A percentile compares a stretch with the other conserved stretches of the same genome.
These are phyloP conservation scores for Hypomecis atomaria DNA, from an alignment of 2,888 invertebrate species.

Conservation along the genomic window DNA sequence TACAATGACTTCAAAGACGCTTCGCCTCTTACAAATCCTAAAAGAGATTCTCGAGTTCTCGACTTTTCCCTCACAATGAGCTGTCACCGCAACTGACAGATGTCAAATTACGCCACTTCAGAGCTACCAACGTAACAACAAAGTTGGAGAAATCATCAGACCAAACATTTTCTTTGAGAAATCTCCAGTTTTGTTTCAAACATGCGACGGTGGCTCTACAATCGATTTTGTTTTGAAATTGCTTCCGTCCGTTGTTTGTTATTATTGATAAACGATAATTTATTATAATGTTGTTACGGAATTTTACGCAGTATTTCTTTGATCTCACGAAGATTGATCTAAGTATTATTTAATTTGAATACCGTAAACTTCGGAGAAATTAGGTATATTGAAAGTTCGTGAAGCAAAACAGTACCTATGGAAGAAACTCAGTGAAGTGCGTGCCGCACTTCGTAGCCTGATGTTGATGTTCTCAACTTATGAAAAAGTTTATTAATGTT, in stretches of 20 bases:
- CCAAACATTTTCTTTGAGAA: background rate
- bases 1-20: constrained; percentile 3
- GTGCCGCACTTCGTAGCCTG: too few relatives aligned
- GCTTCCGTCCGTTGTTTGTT: background rate
- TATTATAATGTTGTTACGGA: background rate
- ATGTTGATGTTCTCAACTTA: too few relatives aligned
- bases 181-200: background rate
- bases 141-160: background rate
- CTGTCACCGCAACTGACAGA: constrained; percentile 11
- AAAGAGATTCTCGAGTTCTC: background rate
- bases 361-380: background rate
- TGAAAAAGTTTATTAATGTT: too few relatives aligned
- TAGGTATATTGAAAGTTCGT: background rate
- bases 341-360: background rate
- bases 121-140: background rate
- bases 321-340: constrained; percentile 8
- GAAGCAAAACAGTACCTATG: background rate
- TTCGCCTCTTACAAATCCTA: too few relatives aligned
- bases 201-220: background rate
- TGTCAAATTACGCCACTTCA: constrained; percentile 1
- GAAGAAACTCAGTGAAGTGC: too few relatives aligned
- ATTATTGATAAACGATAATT: constrained; percentile 6
- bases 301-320: background rate
- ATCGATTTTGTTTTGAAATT: background rate
- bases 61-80: constrained; percentile 1